Conservation (phyloP, 1,140 invertebrate species). For the Philaenus spumarius region DNA sequence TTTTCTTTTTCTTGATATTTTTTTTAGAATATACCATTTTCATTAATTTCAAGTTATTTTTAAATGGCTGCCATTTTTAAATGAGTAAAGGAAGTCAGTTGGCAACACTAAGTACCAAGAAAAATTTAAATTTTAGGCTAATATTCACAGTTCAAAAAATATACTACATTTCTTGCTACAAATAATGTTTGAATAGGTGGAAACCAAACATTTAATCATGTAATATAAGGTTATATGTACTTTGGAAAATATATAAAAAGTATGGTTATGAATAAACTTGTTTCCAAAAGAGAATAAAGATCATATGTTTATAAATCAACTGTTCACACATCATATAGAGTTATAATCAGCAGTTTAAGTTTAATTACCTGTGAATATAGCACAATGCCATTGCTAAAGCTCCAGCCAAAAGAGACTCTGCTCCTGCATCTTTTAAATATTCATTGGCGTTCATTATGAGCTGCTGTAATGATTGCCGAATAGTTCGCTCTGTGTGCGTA, state of each 20-base stretch:
- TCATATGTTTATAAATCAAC: neutral
- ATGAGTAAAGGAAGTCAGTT: too few species aligned
- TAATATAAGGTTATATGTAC: neutral
- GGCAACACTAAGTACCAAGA: too few species aligned
- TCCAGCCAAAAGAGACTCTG: slow-evolving; percentile 74
- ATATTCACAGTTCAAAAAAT: neutral
- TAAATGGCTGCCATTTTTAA: too few species aligned
- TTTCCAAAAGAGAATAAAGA: neutral
- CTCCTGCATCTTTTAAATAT: slow-evolving; percentile 35
- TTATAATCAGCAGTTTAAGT: neutral
- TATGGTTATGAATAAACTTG: neutral
- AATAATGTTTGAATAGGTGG: too few species aligned
- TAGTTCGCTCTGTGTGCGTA: slow-evolving; percentile 69
- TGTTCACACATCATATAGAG: neutral
- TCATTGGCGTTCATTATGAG: slow-evolving; percentile 36
- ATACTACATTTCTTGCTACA: neutral
- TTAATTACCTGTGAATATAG: slow-evolving; percentile 59
- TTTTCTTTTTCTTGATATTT: too few species aligned
- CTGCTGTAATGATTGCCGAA: slow-evolving; percentile 62
- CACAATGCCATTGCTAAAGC: slow-evolving; percentile 82
- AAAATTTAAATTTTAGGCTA: neutral
- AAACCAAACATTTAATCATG: neutral
- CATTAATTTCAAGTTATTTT: too few species aligned
- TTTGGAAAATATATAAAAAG: neutral
- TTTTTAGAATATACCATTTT: too few species aligned